Conservation (phyloP, 2,797 vertebrate species). For the Zenarchopterus dispar region DNA sequence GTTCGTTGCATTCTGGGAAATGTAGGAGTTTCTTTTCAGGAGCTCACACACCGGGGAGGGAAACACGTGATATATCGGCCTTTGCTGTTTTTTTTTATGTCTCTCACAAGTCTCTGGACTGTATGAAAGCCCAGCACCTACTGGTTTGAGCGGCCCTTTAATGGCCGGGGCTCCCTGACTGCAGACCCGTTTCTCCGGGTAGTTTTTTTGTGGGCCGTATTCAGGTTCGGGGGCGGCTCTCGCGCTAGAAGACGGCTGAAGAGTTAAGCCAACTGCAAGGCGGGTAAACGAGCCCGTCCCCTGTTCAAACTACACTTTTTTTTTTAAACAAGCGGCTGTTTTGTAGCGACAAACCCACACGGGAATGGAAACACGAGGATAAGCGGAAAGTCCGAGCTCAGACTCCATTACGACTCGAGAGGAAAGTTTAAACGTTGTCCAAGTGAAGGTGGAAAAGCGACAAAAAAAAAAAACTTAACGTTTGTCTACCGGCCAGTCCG, state of each 20-base stretch:
- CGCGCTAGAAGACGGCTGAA: constrained; percentile 34
- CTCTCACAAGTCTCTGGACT: accelerated
- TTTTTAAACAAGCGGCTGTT: constrained; percentile 11
- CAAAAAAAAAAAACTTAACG: constrained; percentile 56
- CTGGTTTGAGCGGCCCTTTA: neutral
- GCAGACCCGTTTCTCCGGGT: constrained; percentile 23
- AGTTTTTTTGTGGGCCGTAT: constrained; percentile 49
- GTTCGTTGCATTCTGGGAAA: constrained; percentile 35
- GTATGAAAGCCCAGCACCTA: neutral
- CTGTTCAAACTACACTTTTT: constrained; percentile 39
- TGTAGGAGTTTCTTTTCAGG: neutral
- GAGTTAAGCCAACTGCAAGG: constrained; percentile 57
- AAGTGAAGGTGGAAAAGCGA: constrained; percentile 42
- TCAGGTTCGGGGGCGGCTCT: constrained; percentile 67
- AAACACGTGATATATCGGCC: neutral
- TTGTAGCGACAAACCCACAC: constrained; percentile 21
- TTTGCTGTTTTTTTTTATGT: neutral
- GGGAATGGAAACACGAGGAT: constrained; percentile 33
- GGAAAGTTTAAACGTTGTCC: constrained; percentile 7
- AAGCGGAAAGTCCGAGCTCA: constrained; percentile 12
- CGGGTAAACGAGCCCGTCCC: constrained; percentile 63
- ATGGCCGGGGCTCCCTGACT: neutral
- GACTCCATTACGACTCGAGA: neutral
- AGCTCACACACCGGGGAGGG: neutral
- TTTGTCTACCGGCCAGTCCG: constrained; percentile 48